Evolutionary conservation across 2,888 invertebrate genomes (phyloP).

Genomic region (Nipponacmea schrenckii): DNA sequence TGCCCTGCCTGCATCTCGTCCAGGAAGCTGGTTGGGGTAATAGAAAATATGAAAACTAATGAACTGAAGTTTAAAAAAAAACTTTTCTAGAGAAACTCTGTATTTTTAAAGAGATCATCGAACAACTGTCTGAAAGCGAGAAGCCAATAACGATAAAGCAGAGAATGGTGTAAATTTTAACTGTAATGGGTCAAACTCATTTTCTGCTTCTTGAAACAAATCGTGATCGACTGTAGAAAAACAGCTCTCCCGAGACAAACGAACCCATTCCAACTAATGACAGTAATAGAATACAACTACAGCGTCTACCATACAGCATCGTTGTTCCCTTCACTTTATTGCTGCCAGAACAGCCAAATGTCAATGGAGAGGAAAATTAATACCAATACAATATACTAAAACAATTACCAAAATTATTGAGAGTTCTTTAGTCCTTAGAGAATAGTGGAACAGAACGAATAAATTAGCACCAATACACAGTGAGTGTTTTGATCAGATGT

Average conservation of each 20-base stretch:
- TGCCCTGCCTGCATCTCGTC: no score
- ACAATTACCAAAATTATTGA: slow-evolving; percentile 25
- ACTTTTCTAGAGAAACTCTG: no score
- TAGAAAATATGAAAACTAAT: no score
- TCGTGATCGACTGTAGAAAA: not conserved
- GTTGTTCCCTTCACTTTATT: not conserved
- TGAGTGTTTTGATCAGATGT: slow-evolving; percentile 9
- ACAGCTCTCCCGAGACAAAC: not conserved
- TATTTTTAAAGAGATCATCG: no score
- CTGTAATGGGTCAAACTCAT: slow-evolving; percentile 1
- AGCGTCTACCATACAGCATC: not conserved
- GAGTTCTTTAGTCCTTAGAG: not conserved
- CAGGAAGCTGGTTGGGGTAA: no score
- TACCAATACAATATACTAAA: slow-evolving; percentile 17
- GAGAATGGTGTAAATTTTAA: not conserved
- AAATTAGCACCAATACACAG: slow-evolving; percentile 14
- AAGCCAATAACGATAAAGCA: no score
- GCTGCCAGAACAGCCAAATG: slow-evolving; percentile 10
- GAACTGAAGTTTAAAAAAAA: no score
- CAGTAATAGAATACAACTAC: not conserved
- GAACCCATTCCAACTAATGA: slow-evolving; percentile 5
- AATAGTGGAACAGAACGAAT: slow-evolving; percentile 14
- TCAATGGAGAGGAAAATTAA: slow-evolving; percentile 27
- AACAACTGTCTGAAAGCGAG: no score
- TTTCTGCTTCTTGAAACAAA: slow-evolving; percentile 1